Evolutionary conservation across 2,888 invertebrate species (phyloP).

Genomic region (Lottia gigantea): DNA sequence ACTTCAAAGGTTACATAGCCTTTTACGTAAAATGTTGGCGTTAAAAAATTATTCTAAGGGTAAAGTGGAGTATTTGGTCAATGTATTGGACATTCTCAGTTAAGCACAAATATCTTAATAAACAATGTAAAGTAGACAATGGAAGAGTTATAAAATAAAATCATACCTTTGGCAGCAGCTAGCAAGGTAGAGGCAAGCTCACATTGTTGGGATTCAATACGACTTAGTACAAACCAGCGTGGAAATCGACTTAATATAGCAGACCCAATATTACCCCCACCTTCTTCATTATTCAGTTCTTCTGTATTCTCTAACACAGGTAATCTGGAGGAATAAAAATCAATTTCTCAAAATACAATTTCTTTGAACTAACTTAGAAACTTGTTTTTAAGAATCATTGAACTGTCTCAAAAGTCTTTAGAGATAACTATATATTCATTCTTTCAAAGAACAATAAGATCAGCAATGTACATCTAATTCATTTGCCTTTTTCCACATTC

Average conservation of each 20-base stretch:
- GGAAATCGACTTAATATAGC: conserved; percentile 75
- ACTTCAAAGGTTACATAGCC: too few relatives aligned
- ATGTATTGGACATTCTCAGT: too few relatives aligned
- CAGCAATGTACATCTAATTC: too few relatives aligned
- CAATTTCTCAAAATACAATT: background rate
- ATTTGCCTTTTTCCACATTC: background rate
- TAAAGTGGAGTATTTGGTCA: too few relatives aligned
- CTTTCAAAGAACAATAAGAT: background rate
- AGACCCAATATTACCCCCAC: conserved; percentile 70
- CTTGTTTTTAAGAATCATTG: too few relatives aligned
- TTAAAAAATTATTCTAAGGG: too few relatives aligned
- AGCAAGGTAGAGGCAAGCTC: conserved; percentile 82
- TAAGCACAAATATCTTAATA: too few relatives aligned
- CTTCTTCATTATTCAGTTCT: conserved; percentile 73
- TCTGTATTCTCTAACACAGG: conserved; percentile 81
- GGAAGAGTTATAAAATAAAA: background rate
- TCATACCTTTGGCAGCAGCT: conserved; percentile 77
- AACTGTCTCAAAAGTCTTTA: too few relatives aligned
- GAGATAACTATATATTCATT: too few relatives aligned
- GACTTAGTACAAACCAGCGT: conserved; percentile 83
- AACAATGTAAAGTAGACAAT: too few relatives aligned
- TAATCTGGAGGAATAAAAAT: conserved; percentile 69
- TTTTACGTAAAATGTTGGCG: too few relatives aligned
- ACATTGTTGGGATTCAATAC: conserved; percentile 84
- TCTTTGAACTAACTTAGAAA: background rate